phyloP scores from a whole-genome alignment of 2,113 vertebrate species.

The Nanger granti region DNA sequence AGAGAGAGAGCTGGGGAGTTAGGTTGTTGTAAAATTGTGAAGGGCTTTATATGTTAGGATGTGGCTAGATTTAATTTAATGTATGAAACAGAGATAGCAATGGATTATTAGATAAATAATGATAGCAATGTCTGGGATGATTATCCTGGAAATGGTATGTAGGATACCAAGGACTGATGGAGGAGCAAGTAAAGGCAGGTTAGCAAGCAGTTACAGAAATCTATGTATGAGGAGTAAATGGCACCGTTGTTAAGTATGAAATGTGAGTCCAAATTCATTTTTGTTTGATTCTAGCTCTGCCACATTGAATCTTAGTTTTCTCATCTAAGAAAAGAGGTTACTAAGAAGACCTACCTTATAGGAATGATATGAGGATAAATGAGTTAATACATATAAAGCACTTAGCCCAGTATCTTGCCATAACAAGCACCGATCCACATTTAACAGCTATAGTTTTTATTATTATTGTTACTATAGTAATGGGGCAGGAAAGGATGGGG shows the following conservation, averaged over 20 bases:
- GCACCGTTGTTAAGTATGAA: neutral
- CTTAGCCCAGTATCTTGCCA: neutral
- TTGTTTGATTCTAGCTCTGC: neutral
- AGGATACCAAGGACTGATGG: neutral
- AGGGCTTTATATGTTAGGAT: neutral
- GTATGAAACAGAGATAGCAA: neutral
- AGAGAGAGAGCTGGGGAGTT: neutral
- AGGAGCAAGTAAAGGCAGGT: neutral
- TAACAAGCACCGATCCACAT: neutral
- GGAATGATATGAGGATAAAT: neutral
- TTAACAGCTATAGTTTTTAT: neutral
- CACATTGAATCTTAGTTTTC: neutral
- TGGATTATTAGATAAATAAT: neutral
- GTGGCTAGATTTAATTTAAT: neutral
- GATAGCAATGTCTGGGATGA: neutral
- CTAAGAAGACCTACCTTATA: neutral
- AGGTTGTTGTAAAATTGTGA: neutral
- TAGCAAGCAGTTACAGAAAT: slow-evolving; percentile 9
- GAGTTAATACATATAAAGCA: neutral
- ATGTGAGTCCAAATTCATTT: neutral
- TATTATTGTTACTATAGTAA: neutral
- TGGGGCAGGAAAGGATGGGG: neutral
- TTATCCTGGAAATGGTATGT: neutral
- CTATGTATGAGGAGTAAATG: neutral
- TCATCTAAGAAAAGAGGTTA: neutral